Percentiles rank a stretch among this genome's conserved stretches.
Conservation (phyloP, 2,797 vertebrate genomes). For the Xenentodon cancila region DNA sequence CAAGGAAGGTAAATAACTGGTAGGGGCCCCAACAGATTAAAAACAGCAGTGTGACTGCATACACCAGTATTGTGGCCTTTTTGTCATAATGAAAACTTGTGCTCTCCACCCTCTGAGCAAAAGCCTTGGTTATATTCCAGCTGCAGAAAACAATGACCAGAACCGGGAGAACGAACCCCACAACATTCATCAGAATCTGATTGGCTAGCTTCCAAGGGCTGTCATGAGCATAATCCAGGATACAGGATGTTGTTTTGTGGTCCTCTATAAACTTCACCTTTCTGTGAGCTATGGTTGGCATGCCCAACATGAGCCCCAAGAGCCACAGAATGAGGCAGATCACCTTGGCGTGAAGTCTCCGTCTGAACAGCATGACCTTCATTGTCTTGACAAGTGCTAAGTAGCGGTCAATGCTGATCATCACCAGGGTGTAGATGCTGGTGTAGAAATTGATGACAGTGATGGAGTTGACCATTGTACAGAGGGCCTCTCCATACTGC, state of each 20-base stretch:
- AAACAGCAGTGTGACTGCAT: slow-evolving; percentile 87
- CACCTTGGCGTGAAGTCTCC: slow-evolving; percentile 82
- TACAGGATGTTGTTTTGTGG: slow-evolving; percentile 62
- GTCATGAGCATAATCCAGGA: slow-evolving; percentile 61
- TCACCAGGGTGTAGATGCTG: slow-evolving; percentile 89
- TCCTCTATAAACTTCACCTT: slow-evolving; percentile 48
- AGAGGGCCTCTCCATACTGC: slow-evolving; percentile 87
- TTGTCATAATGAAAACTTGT: slow-evolving; percentile 74
- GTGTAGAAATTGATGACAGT: slow-evolving; percentile 86
- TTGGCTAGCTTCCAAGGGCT: slow-evolving; percentile 78
- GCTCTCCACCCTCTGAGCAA: slow-evolving; percentile 76
- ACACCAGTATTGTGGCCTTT: slow-evolving; percentile 85
- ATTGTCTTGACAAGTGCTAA: slow-evolving; percentile 91
- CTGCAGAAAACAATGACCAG: slow-evolving; percentile 85
- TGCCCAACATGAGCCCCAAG: slow-evolving; percentile 81
- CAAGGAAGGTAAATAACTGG: slow-evolving; percentile 86
- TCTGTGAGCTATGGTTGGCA: slow-evolving; percentile 80
- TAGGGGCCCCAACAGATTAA: slow-evolving; percentile 90
- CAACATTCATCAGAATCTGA: slow-evolving; percentile 79
- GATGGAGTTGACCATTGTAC: slow-evolving; percentile 84
- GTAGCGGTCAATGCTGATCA: slow-evolving; percentile 94
- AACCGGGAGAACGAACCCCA: slow-evolving; percentile 88
- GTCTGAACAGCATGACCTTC: slow-evolving; percentile 83
- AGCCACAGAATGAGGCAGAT: slow-evolving; percentile 86
- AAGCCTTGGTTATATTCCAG: slow-evolving; percentile 77